These are phyloP conservation scores for Erythrocebus patas DNA, from an alignment of 2,113 vertebrate genomes.

Conservation along the genomic window DNA sequence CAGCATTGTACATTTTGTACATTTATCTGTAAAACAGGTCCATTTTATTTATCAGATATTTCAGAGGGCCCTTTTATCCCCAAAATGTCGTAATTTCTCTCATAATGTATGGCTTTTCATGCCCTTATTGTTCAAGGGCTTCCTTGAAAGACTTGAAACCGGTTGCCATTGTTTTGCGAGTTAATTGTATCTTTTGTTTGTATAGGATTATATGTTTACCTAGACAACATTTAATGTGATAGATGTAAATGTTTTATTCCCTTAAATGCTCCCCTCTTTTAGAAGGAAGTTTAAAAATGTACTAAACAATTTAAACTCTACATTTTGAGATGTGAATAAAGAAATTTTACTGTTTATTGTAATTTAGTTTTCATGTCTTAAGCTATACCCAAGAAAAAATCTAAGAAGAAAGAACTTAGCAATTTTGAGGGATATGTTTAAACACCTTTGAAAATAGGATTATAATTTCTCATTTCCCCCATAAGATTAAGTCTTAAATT, in stretches of 20 bases:
- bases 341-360: background rate
- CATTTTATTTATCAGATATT: background rate
- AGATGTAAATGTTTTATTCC: background rate
- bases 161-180: background rate
- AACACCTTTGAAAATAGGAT: conserved; percentile 3
- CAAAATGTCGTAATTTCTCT: background rate
- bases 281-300: conserved; percentile 36
- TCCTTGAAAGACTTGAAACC: conserved; percentile 18
- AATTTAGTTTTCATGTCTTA: conserved; percentile 29
- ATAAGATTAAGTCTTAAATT: background rate
- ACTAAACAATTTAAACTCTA: background rate
- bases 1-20: background rate
- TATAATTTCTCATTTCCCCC: background rate
- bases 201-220: background rate
- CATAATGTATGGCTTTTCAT: background rate
- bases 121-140: background rate
- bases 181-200: background rate
- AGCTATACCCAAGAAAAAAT: background rate
- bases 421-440: conserved; percentile 12
- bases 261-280: background rate
- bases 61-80: background rate
- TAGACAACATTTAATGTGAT: background rate
- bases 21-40: background rate
- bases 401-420: background rate
- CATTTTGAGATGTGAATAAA: conserved; percentile 27